Evolutionary conservation across 53 echinoderm and acorn worm genomes (phyloP).

Genomic region (Pentamera pediparva): DNA sequence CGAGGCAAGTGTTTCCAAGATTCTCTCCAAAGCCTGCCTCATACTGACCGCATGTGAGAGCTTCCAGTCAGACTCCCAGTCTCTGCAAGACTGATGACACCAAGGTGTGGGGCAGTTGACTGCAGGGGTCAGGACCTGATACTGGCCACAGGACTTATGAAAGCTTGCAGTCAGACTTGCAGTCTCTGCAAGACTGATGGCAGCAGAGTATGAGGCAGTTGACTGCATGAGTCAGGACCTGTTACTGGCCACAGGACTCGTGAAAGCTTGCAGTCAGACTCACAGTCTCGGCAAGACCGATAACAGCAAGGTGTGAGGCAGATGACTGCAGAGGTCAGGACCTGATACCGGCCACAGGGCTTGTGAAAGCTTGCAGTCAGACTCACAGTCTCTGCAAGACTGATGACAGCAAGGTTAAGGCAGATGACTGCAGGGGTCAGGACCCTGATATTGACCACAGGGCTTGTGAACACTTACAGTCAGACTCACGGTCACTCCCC

Average conservation of each 20-base stretch:
- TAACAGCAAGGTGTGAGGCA: too few relatives aligned
- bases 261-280: too few relatives aligned
- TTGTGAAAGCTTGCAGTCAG: neutral
- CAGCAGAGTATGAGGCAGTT: neutral
- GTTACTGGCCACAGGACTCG: neutral
- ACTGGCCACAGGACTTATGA: neutral
- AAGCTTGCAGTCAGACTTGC: too few relatives aligned
- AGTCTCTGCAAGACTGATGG: neutral
- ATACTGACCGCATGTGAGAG: too few relatives aligned
- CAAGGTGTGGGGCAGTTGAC: conserved; percentile 62
- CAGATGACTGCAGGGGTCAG: neutral
- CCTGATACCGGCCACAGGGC: too few relatives aligned
- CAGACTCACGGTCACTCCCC: neutral
- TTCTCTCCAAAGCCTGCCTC: neutral
- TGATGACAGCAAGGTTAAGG: neutral
- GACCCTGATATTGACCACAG: too few relatives aligned
- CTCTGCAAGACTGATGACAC: too few relatives aligned
- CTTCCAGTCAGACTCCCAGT: neutral
- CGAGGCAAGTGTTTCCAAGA: conserved; percentile 35
- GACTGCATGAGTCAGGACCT: neutral
- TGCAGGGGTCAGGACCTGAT: too few relatives aligned
- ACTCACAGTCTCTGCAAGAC: too few relatives aligned
- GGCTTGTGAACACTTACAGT: neutral
- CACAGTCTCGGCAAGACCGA: too few relatives aligned
- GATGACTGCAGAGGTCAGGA: neutral